These are phyloP conservation scores for Sebastes nivosus DNA, from an alignment of 2,797 vertebrate species.

Conservation along the genomic window DNA sequence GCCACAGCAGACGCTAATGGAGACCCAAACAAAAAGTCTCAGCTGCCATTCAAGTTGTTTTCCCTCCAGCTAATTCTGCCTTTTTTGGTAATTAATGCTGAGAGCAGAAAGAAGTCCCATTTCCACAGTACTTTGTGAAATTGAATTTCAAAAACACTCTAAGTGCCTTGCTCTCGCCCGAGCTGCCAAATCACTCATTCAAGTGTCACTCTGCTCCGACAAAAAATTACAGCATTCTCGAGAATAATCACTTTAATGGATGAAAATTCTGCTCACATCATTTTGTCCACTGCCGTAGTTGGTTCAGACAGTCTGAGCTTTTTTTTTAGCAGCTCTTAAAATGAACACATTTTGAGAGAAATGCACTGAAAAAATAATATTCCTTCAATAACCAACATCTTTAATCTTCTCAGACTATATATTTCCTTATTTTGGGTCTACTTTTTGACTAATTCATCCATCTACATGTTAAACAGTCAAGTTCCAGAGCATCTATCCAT, in stretches of 20 bases:
- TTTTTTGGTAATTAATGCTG: not conserved
- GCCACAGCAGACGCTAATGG: not conserved
- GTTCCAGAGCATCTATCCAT: not conserved
- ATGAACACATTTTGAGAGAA: not conserved
- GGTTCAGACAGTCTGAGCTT: not conserved
- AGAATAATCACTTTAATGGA: constrained; percentile 17
- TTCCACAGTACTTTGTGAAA: constrained; percentile 16
- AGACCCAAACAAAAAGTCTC: not conserved
- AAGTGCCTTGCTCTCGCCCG: not conserved
- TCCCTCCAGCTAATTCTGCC: not conserved
- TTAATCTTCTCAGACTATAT: not conserved
- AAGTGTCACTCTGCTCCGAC: not conserved
- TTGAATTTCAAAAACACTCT: constrained; percentile 15
- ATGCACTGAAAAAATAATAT: not conserved
- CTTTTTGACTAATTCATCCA: not conserved
- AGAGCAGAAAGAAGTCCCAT: not conserved
- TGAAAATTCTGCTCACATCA: not conserved
- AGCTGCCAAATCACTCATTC: constrained; percentile 21
- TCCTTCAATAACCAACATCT: not conserved
- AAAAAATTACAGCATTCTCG: not conserved
- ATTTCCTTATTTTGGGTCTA: rapidly evolving
- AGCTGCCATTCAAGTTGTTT: not conserved
- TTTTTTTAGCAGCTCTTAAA: not conserved
- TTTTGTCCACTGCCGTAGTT: not conserved
- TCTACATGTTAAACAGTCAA: not conserved